Evolutionary conservation across 2,797 vertebrate genomes (phyloP), one percentile per base, ranked within the genome.

Genomic region (Dryobates pubescens): DNA sequence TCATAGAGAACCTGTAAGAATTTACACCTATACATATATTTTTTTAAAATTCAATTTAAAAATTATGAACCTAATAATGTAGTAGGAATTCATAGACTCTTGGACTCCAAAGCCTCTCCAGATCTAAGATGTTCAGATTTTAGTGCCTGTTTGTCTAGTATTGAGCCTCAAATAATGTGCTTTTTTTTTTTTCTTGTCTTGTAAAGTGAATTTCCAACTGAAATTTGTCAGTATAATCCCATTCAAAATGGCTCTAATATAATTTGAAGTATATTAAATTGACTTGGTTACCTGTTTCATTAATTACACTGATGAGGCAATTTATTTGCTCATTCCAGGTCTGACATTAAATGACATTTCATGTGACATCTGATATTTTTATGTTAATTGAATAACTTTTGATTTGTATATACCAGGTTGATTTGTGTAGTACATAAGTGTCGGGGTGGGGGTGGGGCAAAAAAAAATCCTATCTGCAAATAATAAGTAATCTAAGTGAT

Each of bases 281-380:
- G 63, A 94, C 84, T 93, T 94, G 91, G 86, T 95, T 96, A 95
- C 91, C 76, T 93, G 67, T 94, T 96, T 96, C 92, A 79, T 95
- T 96, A 96, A 96, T 97, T 97, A 96, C 97, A 96, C 76, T 97
- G 94, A 96, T 95, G 90, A 96, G 71, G 83, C 65, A 92, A 96
- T 97, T 96, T 96, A 96, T 96, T 97, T 97, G 70, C 80, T 92
- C 87, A 91, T 96, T 95, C 80, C 77, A 93, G 70, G 73, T 79
- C 86, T 96, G 95, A 96, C 94, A 97, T 97, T 97, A 96, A 92
- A 76, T 97, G 96, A 96, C 93, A 97, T 97, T 97, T 95, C 97
- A 74, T 86, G 47, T 96, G 95, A 92, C 93, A 97, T 96, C 93
- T 11, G 71, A 93, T 94, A 96, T 97, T 97, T 97, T 96, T 92